Percentiles rank a stretch among this genome's conserved stretches.
Conservation (phyloP, 37 sponge, comb jelly and placozoan species). For the Amphimedon queenslandica region DNA sequence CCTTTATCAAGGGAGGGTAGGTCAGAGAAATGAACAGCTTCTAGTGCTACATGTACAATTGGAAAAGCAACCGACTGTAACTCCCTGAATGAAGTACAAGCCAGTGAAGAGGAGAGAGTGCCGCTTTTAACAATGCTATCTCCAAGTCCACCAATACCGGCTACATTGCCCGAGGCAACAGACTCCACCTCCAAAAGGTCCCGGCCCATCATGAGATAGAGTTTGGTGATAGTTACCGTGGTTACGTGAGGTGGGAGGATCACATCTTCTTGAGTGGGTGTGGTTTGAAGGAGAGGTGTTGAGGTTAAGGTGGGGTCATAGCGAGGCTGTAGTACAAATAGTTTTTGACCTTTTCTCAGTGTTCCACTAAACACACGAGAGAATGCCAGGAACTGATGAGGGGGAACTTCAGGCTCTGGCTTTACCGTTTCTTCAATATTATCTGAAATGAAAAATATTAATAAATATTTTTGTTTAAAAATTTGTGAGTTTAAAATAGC, state of each 20-base stretch:
- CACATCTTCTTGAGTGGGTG: too few species aligned
- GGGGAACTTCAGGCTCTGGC: too few species aligned
- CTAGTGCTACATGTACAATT: conserved; percentile 90
- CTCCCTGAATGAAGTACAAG: conserved; percentile 82
- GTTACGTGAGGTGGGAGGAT: conserved; percentile 29
- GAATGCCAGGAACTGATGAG: conserved; percentile 87
- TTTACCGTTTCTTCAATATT: too few species aligned
- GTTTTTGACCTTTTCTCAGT: conserved; percentile 45
- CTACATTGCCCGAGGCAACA: conserved; percentile 84
- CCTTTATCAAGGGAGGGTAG: conserved; percentile 68
- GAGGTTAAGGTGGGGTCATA: conserved; percentile 81
- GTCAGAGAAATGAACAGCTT: conserved; percentile 73
- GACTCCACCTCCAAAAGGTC: conserved; percentile 64
- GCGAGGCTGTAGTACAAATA: conserved; percentile 82
- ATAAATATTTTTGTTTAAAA: too few species aligned
- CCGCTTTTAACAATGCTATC: conserved; percentile 73
- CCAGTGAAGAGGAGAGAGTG: conserved; percentile 75
- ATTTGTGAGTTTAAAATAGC: too few species aligned
- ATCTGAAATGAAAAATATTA: too few species aligned
- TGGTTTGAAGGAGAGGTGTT: too few species aligned
- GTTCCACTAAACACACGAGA: conserved; percentile 84
- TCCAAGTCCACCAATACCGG: conserved; percentile 89
- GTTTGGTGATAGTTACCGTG: conserved; percentile 32
- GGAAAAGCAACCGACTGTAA: conserved; percentile 76
- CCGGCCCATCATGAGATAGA: conserved; percentile 92